These are phyloP conservation scores for Achroia grisella DNA, from an alignment of 1,140 invertebrate genomes.

Conservation along the genomic window DNA sequence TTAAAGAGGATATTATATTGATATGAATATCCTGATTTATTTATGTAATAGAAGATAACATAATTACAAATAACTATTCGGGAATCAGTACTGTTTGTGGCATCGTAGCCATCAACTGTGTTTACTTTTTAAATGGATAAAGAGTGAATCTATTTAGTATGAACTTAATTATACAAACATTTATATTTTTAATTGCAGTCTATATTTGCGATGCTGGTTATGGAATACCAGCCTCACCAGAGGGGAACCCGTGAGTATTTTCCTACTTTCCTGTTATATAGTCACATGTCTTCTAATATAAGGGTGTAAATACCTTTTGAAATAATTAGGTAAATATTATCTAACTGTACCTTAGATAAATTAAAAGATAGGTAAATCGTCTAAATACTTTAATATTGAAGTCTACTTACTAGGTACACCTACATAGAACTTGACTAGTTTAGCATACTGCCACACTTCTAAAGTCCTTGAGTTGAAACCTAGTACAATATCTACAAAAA, in stretches of 20 bases:
- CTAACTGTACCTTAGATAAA: too few species aligned
- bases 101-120: constrained; percentile 29
- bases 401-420: too few species aligned
- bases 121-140: constrained; percentile 16
- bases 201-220: constrained; percentile 38
- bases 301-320: neutral
- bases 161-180: constrained; percentile 32
- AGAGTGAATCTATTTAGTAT: constrained; percentile 25
- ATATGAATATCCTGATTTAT: constrained; percentile 40
- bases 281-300: neutral
- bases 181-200: constrained; percentile 34
- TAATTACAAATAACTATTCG: constrained; percentile 19
- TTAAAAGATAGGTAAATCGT: too few species aligned
- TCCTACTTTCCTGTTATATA: neutral
- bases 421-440: too few species aligned
- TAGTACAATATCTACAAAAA: too few species aligned
- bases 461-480: too few species aligned
- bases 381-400: too few species aligned
- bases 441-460: too few species aligned
- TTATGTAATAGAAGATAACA: constrained; percentile 29
- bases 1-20: constrained; percentile 30
- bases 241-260: constrained; percentile 33
- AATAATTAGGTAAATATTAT: too few species aligned
- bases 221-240: constrained; percentile 9
- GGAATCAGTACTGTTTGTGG: constrained; percentile 40